phyloP scores from a whole-genome alignment of 2,797 vertebrate genomes.

The Phataginus tetradactyla region DNA sequence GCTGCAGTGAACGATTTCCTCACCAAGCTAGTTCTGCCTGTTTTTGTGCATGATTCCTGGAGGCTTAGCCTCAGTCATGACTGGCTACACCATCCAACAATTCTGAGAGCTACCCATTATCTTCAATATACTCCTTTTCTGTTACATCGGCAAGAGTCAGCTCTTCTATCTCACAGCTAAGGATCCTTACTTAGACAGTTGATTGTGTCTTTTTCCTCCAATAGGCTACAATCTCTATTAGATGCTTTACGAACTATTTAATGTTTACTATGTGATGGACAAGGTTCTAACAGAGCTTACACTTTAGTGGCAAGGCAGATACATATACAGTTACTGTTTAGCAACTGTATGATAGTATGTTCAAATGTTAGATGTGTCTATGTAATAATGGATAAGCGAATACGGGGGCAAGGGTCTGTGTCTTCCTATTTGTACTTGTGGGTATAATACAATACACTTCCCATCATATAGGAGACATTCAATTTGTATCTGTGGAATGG shows the following conservation, averaged over 20 bases:
- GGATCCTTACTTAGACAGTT: neutral
- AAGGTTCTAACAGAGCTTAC: neutral
- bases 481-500: neutral
- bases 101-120: neutral
- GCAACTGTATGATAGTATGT: too few relatives aligned
- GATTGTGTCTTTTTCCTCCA: neutral
- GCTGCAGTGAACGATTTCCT: neutral
- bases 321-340: neutral
- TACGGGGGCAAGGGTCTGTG: neutral
- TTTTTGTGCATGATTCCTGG: neutral
- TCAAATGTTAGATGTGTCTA: neutral
- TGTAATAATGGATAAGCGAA: neutral
- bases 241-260: neutral
- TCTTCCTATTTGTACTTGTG: neutral
- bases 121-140: neutral
- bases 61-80: neutral
- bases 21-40: neutral
- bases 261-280: neutral
- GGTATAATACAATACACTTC: neutral
- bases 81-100: neutral
- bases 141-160: neutral
- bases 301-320: neutral
- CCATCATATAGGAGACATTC: neutral
- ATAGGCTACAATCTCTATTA: neutral
- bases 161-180: neutral